A percentile compares a stretch with the other conserved stretches of the same genome.
These are phyloP conservation scores for Hyalella azteca DNA, from an alignment of 2,888 invertebrate genomes.

Conservation along the genomic window DNA sequence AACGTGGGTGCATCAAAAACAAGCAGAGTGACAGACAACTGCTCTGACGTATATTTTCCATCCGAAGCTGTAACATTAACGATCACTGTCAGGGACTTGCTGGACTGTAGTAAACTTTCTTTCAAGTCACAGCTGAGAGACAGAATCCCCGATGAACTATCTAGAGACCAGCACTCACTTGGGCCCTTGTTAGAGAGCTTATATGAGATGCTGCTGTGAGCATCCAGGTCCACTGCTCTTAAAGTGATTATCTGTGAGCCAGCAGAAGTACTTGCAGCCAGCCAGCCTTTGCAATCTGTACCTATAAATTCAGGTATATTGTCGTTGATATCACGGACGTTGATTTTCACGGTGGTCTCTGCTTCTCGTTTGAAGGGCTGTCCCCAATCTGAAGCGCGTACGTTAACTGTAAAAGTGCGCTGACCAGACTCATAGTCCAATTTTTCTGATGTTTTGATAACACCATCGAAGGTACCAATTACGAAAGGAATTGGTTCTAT, in stretches of 20 bases:
- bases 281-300: constrained; percentile 82
- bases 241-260: constrained; percentile 84
- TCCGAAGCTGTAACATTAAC: constrained; percentile 86
- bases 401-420: constrained; percentile 77
- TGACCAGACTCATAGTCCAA: constrained; percentile 91
- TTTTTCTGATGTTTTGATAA: constrained; percentile 79
- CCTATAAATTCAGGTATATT: constrained; percentile 76
- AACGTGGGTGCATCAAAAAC: constrained; percentile 67
- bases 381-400: constrained; percentile 96
- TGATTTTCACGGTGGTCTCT: constrained; percentile 84
- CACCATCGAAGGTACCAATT: constrained; percentile 91
- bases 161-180: constrained; percentile 86
- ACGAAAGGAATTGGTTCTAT: constrained; percentile 81
- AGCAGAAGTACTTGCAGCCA: constrained; percentile 77
- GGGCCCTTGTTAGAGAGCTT: constrained; percentile 85
- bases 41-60: constrained; percentile 88
- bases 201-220: constrained; percentile 87
- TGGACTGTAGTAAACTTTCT: constrained; percentile 68
- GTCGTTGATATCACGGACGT: constrained; percentile 86
- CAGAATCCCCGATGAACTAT: constrained; percentile 79
- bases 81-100: constrained; percentile 68
- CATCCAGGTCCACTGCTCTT: constrained; percentile 92
- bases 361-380: constrained; percentile 86
- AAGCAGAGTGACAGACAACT: constrained; percentile 77
- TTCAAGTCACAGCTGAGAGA: constrained; percentile 83